Conservation (phyloP, 1,140 invertebrate species). For the Heliconius melpomene region DNA sequence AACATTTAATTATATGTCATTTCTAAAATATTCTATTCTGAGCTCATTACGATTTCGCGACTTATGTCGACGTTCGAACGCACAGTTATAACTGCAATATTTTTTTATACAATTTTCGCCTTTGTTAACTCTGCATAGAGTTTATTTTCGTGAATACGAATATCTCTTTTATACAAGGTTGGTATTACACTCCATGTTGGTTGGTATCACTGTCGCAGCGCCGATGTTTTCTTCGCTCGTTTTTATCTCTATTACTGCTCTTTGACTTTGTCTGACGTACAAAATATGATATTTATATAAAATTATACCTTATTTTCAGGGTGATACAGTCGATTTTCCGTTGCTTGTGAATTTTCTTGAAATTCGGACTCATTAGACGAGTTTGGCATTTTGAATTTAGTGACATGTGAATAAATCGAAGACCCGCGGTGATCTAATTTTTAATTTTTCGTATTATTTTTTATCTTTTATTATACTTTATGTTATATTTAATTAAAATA, state of each 20-base stretch:
- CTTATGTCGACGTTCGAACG: conserved; percentile 37
- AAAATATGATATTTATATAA: conserved; percentile 43
- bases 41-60: conserved; percentile 46
- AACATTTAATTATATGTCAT: conserved; percentile 11
- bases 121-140: neutral
- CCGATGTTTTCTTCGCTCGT: conserved; percentile 69
- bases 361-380: conserved; percentile 75
- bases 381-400: conserved; percentile 72
- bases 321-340: conserved; percentile 49
- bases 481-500: conserved; percentile 2
- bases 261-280: conserved; percentile 73
- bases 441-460: neutral
- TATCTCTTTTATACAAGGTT: conserved; percentile 30
- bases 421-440: conserved; percentile 27
- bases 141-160: conserved; percentile 24
- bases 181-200: conserved; percentile 39
- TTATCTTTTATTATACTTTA: neutral
- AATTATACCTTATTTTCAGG: conserved; percentile 50
- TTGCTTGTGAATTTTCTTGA: conserved; percentile 44
- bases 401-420: conserved; percentile 53
- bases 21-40: conserved; percentile 27
- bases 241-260: conserved; percentile 76
- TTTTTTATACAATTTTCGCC: conserved; percentile 15
- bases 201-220: conserved; percentile 51
- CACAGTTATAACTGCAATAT: conserved; percentile 19